These are phyloP conservation scores for Acanthochromis polyacanthus DNA, from an alignment of 2,113 vertebrate genomes.

Conservation along the genomic window DNA sequence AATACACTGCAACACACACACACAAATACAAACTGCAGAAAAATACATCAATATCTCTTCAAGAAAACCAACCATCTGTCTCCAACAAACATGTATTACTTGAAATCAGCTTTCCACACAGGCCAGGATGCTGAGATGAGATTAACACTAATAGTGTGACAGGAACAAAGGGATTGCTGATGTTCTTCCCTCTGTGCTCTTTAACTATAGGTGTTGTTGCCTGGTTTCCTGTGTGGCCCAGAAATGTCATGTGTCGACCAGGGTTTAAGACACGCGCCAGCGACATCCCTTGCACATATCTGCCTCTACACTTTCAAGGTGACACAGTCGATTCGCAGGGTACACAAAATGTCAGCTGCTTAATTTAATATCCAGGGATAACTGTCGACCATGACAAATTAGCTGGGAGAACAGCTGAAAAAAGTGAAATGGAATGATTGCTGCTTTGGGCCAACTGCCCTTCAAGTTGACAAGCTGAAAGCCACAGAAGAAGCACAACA, in stretches of 20 bases:
- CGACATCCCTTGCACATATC: slow-evolving; percentile 47
- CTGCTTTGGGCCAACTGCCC: slow-evolving; percentile 60
- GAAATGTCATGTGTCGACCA: slow-evolving; percentile 71
- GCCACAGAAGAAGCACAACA: slow-evolving; percentile 54
- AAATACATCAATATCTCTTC: slow-evolving; percentile 67
- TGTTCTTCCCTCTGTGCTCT: slow-evolving; percentile 48
- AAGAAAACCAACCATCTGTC: slow-evolving; percentile 60
- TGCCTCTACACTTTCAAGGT: slow-evolving; percentile 67
- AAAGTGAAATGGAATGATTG: slow-evolving; percentile 62
- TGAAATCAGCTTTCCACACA: slow-evolving; percentile 60
- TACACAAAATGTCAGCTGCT: slow-evolving; percentile 74
- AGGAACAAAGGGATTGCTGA: slow-evolving; percentile 63
- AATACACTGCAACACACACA: slow-evolving; percentile 47
- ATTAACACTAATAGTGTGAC: slow-evolving; percentile 65
- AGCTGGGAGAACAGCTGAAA: slow-evolving; percentile 43
- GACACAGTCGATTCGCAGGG: slow-evolving; percentile 52
- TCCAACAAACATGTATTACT: slow-evolving; percentile 55
- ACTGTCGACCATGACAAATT: slow-evolving; percentile 75
- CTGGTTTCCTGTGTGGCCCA: slow-evolving; percentile 67
- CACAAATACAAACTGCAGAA: slow-evolving; percentile 56
- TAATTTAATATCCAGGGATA: slow-evolving; percentile 77
- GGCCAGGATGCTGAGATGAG: slow-evolving; percentile 30
- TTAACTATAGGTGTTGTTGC: slow-evolving; percentile 43
- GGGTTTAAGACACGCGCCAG: slow-evolving; percentile 39
- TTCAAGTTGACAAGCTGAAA: slow-evolving; percentile 64